Base-by-base conservation (phyloP, 2,797 vertebrate species). In the Cephalopachus bancanus region DNA sequence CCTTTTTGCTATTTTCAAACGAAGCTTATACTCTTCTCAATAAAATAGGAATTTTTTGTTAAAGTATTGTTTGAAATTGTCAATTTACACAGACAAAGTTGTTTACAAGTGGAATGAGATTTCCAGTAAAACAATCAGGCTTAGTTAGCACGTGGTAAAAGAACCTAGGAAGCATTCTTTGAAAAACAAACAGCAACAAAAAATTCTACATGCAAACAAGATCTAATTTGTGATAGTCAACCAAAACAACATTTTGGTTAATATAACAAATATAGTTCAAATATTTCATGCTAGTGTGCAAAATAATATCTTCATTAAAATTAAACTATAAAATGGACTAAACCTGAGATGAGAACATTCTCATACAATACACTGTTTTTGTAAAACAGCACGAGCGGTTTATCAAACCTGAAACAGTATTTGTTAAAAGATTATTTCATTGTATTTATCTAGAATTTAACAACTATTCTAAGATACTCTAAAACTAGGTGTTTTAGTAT, bases 391-490 rank as follows among this genome's bases (percentile, higher is more conserved):
- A 65, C 69, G 26, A 65, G 6, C 19, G 89, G 6, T 84, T 94
- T 64, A 75, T 74, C 17, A 89, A 96, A 85, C 37, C 59, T 30
- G 6, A 37, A 91, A 92, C n/a, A 89, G 17, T 26, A 91, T 62
- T 93, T 91, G 53, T 51, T 94, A 89, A 89, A 94, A 89, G 28
- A 74, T 65, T n/a, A 89, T 65, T 69, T 84, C 87, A 76, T 37
- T 78, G 28, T 72, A 90, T n/a, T 93, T 28, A 83, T 64, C 76
- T 19, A 78, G 28, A 49, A 84, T 76, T 96, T 95, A 86, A 94
- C n/a, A 93, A 90, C 89, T 92, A 92, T 37, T 90, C 89, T 91
- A 97, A 92, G 87, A 94, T 92, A 72, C 4, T 93, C 37, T 60
- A 71, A 84, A 91, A 89, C 30, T 55, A 84, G 10, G 3, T 79